These are phyloP conservation scores for Botia kubotai DNA, from an alignment of 2,797 vertebrate species.

Conservation along the genomic window DNA sequence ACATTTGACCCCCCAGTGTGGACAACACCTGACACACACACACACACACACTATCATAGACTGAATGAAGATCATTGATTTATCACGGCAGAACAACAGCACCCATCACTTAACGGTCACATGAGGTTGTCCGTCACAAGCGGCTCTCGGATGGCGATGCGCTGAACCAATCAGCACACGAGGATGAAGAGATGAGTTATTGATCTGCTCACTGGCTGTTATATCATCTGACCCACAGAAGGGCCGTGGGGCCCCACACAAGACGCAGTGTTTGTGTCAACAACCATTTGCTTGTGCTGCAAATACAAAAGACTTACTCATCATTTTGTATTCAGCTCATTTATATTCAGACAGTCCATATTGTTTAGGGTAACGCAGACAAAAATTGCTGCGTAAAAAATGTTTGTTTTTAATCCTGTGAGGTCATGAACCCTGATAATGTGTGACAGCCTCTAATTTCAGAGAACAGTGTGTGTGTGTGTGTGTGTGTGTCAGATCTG, in stretches of 20 bases:
- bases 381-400: neutral
- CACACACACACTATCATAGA: slow-evolving; percentile 35
- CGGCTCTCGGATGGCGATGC: neutral
- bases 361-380: neutral
- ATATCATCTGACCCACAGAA: slow-evolving; percentile 40
- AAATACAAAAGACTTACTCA: slow-evolving; percentile 67
- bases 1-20: neutral
- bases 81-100: slow-evolving; percentile 7
- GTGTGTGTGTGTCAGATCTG: slow-evolving; percentile 33
- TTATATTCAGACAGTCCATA: neutral
- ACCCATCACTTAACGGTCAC: slow-evolving; percentile 2
- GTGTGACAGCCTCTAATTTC: neutral
- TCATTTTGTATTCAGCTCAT: no score
- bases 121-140: neutral
- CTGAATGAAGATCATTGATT: slow-evolving; percentile 28
- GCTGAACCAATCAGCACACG: slow-evolving; percentile 20
- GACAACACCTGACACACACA: neutral
- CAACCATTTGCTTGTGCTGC: slow-evolving; percentile 61
- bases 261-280: slow-evolving; percentile 57
- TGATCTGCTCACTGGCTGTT: slow-evolving; percentile 39
- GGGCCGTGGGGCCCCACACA: slow-evolving; percentile 32
- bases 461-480: neutral
- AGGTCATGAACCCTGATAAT: neutral
- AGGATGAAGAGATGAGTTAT: slow-evolving; percentile 43
- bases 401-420: neutral